Evolutionary conservation across 2,888 invertebrate species (phyloP).

Genomic region (Thereva nobilitata): DNA sequence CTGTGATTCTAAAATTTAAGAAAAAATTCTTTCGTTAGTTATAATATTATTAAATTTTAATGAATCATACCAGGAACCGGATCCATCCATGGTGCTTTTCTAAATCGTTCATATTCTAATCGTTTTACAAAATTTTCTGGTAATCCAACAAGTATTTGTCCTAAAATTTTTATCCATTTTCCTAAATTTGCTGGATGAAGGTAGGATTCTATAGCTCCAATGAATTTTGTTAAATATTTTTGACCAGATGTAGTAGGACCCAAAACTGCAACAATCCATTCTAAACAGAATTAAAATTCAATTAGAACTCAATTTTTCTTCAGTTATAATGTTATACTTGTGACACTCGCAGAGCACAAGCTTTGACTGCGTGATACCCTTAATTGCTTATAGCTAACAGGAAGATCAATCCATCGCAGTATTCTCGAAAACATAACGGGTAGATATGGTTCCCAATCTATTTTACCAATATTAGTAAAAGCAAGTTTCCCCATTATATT

Average conservation of each 20-base stretch:
- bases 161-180: conserved; percentile 72
- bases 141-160: conserved; percentile 71
- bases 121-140: conserved; percentile 68
- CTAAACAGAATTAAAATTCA: conserved; percentile 19
- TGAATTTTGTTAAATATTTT: conserved; percentile 75
- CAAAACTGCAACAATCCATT: conserved; percentile 67
- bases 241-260: conserved; percentile 71
- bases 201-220: conserved; percentile 83
- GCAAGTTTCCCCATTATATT: conserved; percentile 75
- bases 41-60: conserved; percentile 21
- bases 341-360: conserved; percentile 47
- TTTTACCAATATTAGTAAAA: conserved; percentile 74
- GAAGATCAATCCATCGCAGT: conserved; percentile 74
- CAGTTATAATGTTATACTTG: conserved; percentile 36
- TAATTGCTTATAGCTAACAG: conserved; percentile 74
- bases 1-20: conserved; percentile 63
- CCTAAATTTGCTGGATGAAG: conserved; percentile 88
- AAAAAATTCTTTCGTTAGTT: conserved; percentile 5
- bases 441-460: conserved; percentile 86
- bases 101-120: conserved; percentile 54
- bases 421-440: conserved; percentile 76
- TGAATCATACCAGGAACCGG: conserved; percentile 42
- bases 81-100: conserved; percentile 57
- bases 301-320: not conserved
- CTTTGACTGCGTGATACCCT: conserved; percentile 63